Evolutionary conservation across 2,888 invertebrate genomes (phyloP), one percentile per base, ranked within the genome.

Genomic region (Magallana nippona): DNA sequence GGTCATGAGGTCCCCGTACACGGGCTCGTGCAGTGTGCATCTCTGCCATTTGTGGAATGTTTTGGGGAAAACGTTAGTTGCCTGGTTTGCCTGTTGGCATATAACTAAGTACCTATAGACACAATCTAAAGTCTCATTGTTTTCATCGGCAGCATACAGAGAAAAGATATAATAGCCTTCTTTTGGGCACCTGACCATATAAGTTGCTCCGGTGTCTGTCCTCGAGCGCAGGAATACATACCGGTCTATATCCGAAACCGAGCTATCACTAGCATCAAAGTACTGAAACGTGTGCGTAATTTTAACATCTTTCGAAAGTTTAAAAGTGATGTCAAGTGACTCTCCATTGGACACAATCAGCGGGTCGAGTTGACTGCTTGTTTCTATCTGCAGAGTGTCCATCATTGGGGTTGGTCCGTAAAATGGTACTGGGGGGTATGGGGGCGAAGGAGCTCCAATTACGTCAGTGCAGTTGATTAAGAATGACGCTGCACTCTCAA

Each of bases 401-500:
- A 92, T 90, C 44, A 91, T 87, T 10, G 93, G 93, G 0, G 92
- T 92, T n/a, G 92, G 90, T 2, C 93, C 93, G 85, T 91, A 92
- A 87, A 92, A 92, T 1, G 92, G 91, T 11, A 92, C 92, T 1
- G 92, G 92, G 2, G 92, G 92, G 84, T 92, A 92, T 1, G 91
- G 87, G 13, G 92, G 92, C 0, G 91, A 90, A 0, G 91, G 87
- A 8, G 89, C 88, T 0, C 91, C 91, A 55, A 90, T 80, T 82
- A 91, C 86, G n/a, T 87, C 86, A 17, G 90, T 86, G 85, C 92
- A 92, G 87, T 90, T 89, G 55, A 94, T 88, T 82, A 92, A 89
- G 87, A 94, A 94, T 8, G 92, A 90, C 83, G 93, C 93, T 10
- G 93, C 93, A 85, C 93, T 92, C 82, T 94, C 94, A 82, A 94